Percentiles rank a stretch among this genome's conserved stretches.
phyloP scores from a whole-genome alignment of 1,140 invertebrate genomes.

The Diorhabda elongata region DNA sequence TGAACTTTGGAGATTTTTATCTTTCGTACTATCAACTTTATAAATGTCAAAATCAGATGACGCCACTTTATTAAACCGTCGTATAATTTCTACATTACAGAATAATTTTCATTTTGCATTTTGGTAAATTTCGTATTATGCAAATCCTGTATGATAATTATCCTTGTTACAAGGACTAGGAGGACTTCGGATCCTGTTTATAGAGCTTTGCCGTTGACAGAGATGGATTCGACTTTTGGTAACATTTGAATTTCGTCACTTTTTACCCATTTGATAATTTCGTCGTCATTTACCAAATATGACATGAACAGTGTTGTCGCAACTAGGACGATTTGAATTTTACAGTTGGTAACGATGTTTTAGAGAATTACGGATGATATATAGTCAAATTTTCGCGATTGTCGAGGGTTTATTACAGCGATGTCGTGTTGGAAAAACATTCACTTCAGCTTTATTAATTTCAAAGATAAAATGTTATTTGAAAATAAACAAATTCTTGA shows the following conservation, averaged over 20 bases:
- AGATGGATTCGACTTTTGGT: conserved; percentile 26
- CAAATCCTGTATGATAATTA: conserved; percentile 31
- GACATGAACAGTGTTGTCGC: conserved; percentile 26
- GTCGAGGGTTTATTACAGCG: not conserved
- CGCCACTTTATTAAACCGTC: conserved; percentile 13
- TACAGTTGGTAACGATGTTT: conserved; percentile 21
- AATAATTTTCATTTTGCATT: conserved; percentile 20
- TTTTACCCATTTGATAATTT: conserved; percentile 26
- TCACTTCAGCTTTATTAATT: too few species aligned
- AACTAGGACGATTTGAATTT: conserved; percentile 18
- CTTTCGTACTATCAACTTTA: not conserved
- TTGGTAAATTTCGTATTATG: conserved; percentile 25
- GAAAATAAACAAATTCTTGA: too few species aligned
- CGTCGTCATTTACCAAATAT: conserved; percentile 26
- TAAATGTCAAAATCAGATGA: conserved; percentile 16
- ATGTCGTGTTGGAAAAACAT: too few species aligned
- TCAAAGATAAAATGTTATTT: too few species aligned
- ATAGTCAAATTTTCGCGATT: not conserved
- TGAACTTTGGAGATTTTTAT: too few species aligned
- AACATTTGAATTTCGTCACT: conserved; percentile 29
- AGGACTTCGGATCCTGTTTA: conserved; percentile 26
- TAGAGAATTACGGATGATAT: conserved; percentile 9
- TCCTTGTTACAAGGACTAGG: conserved; percentile 29
- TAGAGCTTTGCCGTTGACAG: conserved; percentile 23
- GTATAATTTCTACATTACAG: conserved; percentile 20